phyloP scores from a whole-genome alignment of 2,113 vertebrate species.

The Cairina moschata region DNA sequence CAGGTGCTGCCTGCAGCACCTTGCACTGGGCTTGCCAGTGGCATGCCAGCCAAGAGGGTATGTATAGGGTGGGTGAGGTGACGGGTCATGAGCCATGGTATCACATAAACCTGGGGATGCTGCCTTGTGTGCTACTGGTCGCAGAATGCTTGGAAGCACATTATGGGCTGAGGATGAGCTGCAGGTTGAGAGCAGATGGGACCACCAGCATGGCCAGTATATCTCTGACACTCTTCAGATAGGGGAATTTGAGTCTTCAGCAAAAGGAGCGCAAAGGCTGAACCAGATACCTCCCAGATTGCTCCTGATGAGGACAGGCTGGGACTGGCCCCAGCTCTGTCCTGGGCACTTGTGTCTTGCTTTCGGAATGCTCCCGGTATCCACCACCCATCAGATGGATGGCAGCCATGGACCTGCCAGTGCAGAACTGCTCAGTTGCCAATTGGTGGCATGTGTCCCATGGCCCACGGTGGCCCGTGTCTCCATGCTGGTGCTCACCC shows the following conservation, averaged over 20 bases:
- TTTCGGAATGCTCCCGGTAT: background rate
- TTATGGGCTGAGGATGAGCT: background rate
- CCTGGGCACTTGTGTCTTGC: background rate
- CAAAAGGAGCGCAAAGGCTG: background rate
- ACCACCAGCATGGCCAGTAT: too few relatives aligned
- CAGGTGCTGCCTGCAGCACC: background rate
- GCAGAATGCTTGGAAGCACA: background rate
- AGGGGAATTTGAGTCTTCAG: background rate
- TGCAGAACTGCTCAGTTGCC: background rate
- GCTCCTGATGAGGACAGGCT: background rate
- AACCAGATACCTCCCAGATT: fast-evolving
- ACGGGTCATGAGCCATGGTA: background rate
- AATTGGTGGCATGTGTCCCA: too few relatives aligned
- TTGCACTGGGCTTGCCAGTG: background rate
- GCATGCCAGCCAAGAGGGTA: background rate
- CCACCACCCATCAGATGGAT: background rate
- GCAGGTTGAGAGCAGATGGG: background rate
- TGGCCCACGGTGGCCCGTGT: background rate
- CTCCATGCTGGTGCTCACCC: background rate
- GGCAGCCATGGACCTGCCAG: background rate
- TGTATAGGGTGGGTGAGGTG: background rate
- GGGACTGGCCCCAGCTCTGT: background rate
- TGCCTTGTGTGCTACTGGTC: background rate
- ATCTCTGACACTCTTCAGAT: background rate
- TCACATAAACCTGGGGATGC: background rate